phyloP scores from a whole-genome alignment of 2,888 invertebrate genomes.

The Unio delphinus region DNA sequence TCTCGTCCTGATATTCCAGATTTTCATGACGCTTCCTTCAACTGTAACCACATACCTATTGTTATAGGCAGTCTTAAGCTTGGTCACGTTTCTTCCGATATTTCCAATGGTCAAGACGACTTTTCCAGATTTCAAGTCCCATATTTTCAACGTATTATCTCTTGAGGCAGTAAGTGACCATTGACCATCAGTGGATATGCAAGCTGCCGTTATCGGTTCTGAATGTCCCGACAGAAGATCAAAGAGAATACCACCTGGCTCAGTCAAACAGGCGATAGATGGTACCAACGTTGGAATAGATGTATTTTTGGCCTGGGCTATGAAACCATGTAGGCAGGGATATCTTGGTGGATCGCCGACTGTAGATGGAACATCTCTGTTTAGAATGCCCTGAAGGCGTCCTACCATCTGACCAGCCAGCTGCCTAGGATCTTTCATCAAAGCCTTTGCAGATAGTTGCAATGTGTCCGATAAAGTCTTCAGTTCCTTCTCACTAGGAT shows the following conservation, averaged over 20 bases:
- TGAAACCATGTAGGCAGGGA: constrained; percentile 57
- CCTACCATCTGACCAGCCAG: constrained; percentile 82
- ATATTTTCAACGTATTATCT: constrained; percentile 67
- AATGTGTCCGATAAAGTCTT: constrained; percentile 80
- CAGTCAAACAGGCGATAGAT: constrained; percentile 62
- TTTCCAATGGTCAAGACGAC: constrained; percentile 58
- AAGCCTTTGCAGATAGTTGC: constrained; percentile 80
- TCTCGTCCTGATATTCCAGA: constrained; percentile 58
- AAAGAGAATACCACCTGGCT: constrained; percentile 66
- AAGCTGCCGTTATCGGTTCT: constrained; percentile 64
- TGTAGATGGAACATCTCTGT: constrained; percentile 58
- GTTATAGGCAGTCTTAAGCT: constrained; percentile 47
- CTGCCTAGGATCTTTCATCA: constrained; percentile 87
- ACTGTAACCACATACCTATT: constrained; percentile 59
- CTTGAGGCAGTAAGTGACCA: constrained; percentile 61
- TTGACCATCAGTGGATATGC: constrained; percentile 61
- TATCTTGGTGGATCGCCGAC: constrained; percentile 64
- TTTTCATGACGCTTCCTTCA: constrained; percentile 52
- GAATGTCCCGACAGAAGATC: constrained; percentile 66
- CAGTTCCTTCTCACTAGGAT: constrained; percentile 62
- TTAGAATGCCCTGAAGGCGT: constrained; percentile 68
- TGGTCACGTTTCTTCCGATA: constrained; percentile 58
- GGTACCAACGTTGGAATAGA: constrained; percentile 64
- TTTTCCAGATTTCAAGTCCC: constrained; percentile 64
- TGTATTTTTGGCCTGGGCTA: constrained; percentile 52